Conservation (phyloP, 2,797 vertebrate genomes). For the Tinamus major region DNA sequence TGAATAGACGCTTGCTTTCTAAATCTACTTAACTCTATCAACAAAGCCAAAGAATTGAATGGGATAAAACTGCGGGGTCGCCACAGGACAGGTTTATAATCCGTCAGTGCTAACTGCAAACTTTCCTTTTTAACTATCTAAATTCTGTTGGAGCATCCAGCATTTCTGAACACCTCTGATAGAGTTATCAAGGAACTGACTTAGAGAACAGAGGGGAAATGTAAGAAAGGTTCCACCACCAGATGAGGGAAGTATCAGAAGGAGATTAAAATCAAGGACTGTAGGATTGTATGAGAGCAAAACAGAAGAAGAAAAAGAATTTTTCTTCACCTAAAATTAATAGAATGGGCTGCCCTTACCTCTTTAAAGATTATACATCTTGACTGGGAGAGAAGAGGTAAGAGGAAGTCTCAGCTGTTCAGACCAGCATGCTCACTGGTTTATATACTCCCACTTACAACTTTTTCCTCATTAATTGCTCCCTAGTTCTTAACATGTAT, state of each 20-base stretch:
- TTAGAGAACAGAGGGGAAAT: neutral
- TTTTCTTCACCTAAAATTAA: neutral
- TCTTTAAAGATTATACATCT: neutral
- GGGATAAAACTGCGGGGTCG: slow-evolving; percentile 41
- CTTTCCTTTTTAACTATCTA: slow-evolving; percentile 35
- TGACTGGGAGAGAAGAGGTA: neutral
- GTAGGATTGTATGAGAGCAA: neutral
- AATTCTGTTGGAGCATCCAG: slow-evolving; percentile 4
- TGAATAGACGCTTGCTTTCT: slow-evolving; percentile 67
- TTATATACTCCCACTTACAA: neutral
- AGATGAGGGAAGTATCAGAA: neutral
- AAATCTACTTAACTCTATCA: slow-evolving; percentile 69
- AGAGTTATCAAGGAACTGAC: neutral
- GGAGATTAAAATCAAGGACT: neutral
- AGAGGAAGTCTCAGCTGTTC: neutral
- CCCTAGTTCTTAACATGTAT: neutral
- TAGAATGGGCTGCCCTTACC: neutral
- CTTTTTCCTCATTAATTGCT: neutral
- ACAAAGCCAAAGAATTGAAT: slow-evolving; percentile 69
- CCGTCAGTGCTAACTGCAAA: slow-evolving; percentile 33
- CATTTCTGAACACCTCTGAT: neutral
- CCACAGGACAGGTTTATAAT: slow-evolving; percentile 60
- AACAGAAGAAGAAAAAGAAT: neutral
- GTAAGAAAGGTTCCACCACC: neutral
- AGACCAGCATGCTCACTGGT: neutral